A percentile compares a stretch with the other conserved stretches of the same genome.
phyloP scores from a whole-genome alignment of 2,113 vertebrate genomes.

The Sinocyclocheilus maitianheensis region DNA sequence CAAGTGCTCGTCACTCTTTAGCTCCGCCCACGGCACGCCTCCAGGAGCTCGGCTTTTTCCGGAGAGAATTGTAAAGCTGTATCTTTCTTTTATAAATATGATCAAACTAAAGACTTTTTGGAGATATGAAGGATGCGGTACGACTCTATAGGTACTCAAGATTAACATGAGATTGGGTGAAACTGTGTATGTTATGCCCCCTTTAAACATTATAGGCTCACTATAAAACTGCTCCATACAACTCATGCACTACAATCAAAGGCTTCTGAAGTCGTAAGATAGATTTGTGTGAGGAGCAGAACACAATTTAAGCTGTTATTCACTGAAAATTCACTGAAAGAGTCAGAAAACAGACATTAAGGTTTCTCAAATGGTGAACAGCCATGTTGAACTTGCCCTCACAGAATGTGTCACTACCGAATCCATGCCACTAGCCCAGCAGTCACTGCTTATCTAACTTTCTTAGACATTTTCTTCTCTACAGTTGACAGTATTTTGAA shows the following conservation, averaged over 20 bases:
- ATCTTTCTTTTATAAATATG: too few relatives aligned
- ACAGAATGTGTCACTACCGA: neutral
- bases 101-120: too few relatives aligned
- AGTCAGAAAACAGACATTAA: neutral
- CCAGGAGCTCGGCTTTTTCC: too few relatives aligned
- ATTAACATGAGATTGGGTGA: too few relatives aligned
- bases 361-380: neutral
- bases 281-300: neutral
- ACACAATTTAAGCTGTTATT: neutral
- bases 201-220: neutral
- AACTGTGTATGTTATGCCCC: too few relatives aligned
- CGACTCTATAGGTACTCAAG: too few relatives aligned
- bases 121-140: too few relatives aligned
- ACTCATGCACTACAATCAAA: neutral
- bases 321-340: neutral
- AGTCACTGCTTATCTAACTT: neutral
- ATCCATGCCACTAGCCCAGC: neutral
- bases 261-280: neutral
- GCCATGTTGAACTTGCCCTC: slow-evolving; percentile 5
- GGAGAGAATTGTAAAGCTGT: too few relatives aligned
- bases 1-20: too few relatives aligned
- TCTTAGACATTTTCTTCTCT: neutral
- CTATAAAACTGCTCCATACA: neutral
- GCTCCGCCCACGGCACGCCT: too few relatives aligned
- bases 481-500: neutral